Percentiles rank a stretch among this genome's conserved stretches.
phyloP scores from a whole-genome alignment of 2,113 vertebrate species.

The Trogon melanurus region DNA sequence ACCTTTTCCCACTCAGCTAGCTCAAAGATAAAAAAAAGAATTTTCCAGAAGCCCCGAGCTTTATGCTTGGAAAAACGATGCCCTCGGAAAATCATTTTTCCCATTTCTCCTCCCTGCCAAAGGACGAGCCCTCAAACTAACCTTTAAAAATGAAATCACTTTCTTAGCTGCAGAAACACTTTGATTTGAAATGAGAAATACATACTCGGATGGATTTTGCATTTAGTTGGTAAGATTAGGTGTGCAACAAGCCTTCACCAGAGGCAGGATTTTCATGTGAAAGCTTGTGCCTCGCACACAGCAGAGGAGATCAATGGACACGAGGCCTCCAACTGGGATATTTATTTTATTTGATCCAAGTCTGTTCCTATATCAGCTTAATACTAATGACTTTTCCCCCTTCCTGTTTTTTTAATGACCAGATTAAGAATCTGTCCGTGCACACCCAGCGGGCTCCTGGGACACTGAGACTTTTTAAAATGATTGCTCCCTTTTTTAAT shows the following conservation, averaged over 20 bases:
- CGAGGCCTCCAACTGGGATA: neutral
- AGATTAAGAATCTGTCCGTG: neutral
- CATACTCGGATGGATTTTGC: neutral
- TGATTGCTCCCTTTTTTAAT: neutral
- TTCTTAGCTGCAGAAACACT: neutral
- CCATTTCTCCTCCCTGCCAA: neutral
- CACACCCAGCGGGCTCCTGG: neutral
- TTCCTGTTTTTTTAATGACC: neutral
- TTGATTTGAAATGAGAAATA: neutral
- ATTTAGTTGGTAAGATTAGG: neutral
- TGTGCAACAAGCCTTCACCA: neutral
- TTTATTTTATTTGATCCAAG: neutral
- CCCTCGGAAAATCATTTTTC: neutral
- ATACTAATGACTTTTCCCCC: neutral
- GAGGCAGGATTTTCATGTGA: neutral
- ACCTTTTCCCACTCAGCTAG: constrained; percentile 9
- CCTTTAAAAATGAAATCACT: neutral
- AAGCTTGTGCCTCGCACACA: neutral
- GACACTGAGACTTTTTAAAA: neutral
- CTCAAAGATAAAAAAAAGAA: neutral
- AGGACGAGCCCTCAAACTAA: neutral
- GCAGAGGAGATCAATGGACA: neutral
- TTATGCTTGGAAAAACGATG: neutral
- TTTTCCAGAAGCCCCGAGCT: constrained; percentile 5
- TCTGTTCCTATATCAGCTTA: neutral